Conservation (phyloP, 1,140 invertebrate genomes). For the Polyergus mexicanus region DNA sequence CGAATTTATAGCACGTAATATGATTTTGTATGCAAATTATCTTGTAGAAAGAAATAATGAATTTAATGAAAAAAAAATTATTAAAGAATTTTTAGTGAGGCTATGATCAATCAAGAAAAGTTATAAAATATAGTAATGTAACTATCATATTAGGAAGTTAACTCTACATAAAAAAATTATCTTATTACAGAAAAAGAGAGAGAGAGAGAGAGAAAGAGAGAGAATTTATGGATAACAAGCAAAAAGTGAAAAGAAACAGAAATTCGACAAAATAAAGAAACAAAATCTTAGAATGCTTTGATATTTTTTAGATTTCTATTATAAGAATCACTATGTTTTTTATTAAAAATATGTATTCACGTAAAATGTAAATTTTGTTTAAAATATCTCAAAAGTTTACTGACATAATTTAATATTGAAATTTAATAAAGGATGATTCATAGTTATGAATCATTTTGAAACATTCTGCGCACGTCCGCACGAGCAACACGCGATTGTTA, state of each 20-base stretch:
- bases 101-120: background rate
- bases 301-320: background rate
- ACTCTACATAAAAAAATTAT: background rate
- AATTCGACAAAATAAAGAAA: background rate
- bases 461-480: conserved; percentile 50
- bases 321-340: background rate
- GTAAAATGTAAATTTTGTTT: conserved; percentile 1
- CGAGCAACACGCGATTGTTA: conserved; percentile 21
- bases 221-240: background rate
- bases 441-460: conserved; percentile 34
- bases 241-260: background rate
- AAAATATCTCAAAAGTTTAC: conserved; percentile 21
- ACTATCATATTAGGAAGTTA: background rate
- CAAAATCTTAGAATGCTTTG: background rate
- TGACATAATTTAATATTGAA: conserved; percentile 45
- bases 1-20: conserved; percentile 7
- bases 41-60: background rate
- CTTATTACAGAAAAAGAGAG: background rate
- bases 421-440: conserved; percentile 51
- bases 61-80: background rate
- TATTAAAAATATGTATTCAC: conserved; percentile 2
- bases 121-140: background rate
- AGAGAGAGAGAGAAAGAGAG: too few relatives aligned
- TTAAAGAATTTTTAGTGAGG: background rate
- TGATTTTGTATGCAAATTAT: conserved; percentile 27